Evolutionary conservation across 1,140 invertebrate genomes (phyloP), one percentile per base, ranked within the genome.

Genomic region (Spodoptera frugiperda): DNA sequence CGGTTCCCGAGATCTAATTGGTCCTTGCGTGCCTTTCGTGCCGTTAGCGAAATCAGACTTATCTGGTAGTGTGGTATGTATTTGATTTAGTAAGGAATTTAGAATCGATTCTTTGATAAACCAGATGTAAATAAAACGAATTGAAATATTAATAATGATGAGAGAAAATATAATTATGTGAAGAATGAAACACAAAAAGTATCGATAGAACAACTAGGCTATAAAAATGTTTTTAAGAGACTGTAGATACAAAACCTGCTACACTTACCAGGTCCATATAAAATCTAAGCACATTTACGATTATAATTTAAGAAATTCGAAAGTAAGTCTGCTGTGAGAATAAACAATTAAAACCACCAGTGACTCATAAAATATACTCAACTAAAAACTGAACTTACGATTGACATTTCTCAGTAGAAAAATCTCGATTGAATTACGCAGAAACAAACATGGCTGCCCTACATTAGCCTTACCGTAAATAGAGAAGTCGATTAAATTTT

Each of bases 1-100:
- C 55, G 71, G 71, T 73, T 57, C 8, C 12, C 21, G 51, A 19
- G 46, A 19, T 48, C 46, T 73, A 73, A 73, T 73, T 73, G 71
- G 39, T 48, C 10, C 9, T 17, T 46, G 63, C 63, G 63, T 49
- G 19, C 63, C 63, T 67, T 10, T 14, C 44, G 54, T 53, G 55
- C 14, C 17, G 17, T 17, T 49, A 25, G 19, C 63, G 46, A 48
- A 61, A 61, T 61, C 57, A 65, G 44, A 48, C 63, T 49, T 67
- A 49, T 67, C 63, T 49, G 19, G 63, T 67, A 48, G 44, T n/a
- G 10, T 65, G 11, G 33, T 19, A 39, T 63, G 33, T 19, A 39
- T 65, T 46, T 21, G 39, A 46, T 65, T 2, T 65, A 63, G 15
- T 19, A 33, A 9, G 33, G 33, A 39, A 4, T 39, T 44, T 63